phyloP scores from a whole-genome alignment of 2,888 invertebrate genomes.

The Gastracanthus pulcherrimus region DNA sequence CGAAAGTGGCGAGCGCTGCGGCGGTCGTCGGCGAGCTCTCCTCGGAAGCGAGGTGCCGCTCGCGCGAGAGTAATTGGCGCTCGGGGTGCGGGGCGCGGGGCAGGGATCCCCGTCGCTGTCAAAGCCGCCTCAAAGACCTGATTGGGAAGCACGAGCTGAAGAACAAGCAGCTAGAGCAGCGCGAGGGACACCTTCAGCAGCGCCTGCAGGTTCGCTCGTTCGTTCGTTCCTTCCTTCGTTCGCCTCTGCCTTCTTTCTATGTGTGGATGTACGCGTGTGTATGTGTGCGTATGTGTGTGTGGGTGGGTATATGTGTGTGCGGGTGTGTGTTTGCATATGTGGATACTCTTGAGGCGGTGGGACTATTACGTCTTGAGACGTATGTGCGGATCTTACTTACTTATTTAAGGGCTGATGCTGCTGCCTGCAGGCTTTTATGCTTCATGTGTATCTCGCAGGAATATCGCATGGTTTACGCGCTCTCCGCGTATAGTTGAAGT shows the following conservation, averaged over 20 bases:
- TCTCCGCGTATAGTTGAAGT: not conserved
- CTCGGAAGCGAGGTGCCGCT: not conserved
- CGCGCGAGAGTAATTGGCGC: not conserved
- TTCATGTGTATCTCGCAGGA: not conserved
- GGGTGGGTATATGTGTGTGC: not conserved
- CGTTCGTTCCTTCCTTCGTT: too few species aligned
- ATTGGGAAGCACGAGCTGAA: conserved; percentile 80
- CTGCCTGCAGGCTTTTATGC: too few species aligned
- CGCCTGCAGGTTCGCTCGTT: conserved; percentile 72
- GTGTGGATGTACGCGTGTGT: not conserved
- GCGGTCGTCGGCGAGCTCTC: not conserved
- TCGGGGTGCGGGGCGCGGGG: not conserved
- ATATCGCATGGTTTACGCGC: not conserved
- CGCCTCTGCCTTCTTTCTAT: not conserved
- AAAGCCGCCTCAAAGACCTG: conserved; percentile 70
- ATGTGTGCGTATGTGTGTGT: not conserved
- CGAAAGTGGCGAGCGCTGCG: conserved; percentile 8
- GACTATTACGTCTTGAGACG: not conserved
- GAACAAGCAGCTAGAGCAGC: conserved; percentile 79
- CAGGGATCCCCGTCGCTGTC: conserved; percentile 48
- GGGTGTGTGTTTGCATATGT: too few species aligned
- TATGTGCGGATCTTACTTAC: too few species aligned
- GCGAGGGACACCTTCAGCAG: conserved; percentile 79
- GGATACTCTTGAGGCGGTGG: not conserved
- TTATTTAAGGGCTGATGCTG: too few species aligned